A percentile compares a stretch with the other conserved stretches of the same genome.
phyloP scores from a whole-genome alignment of 2,113 vertebrate genomes.

The Triplophysa siluroides region DNA sequence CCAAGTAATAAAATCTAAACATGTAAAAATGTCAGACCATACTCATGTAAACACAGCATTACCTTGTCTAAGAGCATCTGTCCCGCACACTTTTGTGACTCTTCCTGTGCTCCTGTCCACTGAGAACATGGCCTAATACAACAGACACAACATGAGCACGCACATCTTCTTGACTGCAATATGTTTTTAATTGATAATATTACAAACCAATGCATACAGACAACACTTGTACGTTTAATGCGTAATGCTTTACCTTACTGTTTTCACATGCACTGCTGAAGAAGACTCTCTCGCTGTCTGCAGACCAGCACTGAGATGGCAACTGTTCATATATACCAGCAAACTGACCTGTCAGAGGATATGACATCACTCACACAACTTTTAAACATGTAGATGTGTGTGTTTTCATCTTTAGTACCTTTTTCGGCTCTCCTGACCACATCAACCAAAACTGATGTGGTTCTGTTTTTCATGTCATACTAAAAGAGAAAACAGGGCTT shows the following conservation, averaged over 20 bases:
- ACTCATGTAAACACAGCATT: neutral
- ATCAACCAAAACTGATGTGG: conserved; percentile 68
- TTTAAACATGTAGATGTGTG: neutral
- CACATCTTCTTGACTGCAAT: too few species aligned
- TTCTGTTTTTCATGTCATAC: conserved; percentile 69
- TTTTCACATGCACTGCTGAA: conserved; percentile 76
- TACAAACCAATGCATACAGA: too few species aligned
- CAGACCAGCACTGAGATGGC: conserved; percentile 76
- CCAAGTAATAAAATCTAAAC: neutral
- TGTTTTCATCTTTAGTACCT: conserved; percentile 52
- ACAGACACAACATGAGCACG: neutral
- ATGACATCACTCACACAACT: neutral
- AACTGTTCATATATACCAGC: conserved; percentile 74
- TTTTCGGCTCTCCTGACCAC: conserved; percentile 67
- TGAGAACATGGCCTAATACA: conserved; percentile 65
- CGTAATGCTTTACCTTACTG: conserved; percentile 66
- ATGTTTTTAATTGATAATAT: too few species aligned
- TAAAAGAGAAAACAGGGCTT: conserved; percentile 44
- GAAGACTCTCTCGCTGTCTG: conserved; percentile 74
- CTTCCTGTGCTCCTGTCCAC: conserved; percentile 68
- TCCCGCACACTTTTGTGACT: conserved; percentile 67
- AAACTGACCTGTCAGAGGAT: conserved; percentile 66
- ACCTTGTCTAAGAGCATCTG: conserved; percentile 50
- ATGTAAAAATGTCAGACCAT: too few species aligned
- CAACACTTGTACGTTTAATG: neutral